Evolutionary conservation across 2,888 invertebrate species (phyloP).

Genomic region (Philonicus albiceps): DNA sequence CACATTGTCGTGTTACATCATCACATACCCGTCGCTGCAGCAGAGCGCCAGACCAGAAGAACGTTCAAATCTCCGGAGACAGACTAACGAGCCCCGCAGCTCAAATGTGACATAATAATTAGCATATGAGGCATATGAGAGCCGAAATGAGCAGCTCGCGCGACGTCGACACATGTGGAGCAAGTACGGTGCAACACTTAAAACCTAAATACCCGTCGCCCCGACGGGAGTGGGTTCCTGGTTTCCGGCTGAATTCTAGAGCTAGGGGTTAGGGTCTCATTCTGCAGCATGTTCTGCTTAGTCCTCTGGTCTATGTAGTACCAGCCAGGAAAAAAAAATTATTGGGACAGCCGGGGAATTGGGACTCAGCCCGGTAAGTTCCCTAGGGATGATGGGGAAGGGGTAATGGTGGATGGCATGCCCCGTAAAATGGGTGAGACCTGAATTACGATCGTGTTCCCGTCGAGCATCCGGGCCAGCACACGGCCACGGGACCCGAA

Average conservation of each 20-base stretch:
- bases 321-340: not conserved
- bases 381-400: not conserved
- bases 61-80: not conserved
- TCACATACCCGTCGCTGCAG: not conserved
- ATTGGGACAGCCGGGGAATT: not conserved
- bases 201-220: not conserved
- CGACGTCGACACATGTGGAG: not conserved
- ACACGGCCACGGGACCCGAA: not conserved
- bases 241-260: not conserved
- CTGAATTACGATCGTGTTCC: not conserved
- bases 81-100: not conserved
- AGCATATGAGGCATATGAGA: not conserved
- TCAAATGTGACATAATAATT: constrained; percentile 11
- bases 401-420: not conserved
- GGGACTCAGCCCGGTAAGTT: not conserved
- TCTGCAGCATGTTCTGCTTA: not conserved
- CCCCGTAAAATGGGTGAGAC: not conserved
- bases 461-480: not conserved
- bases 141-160: not conserved
- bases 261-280: not conserved
- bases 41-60: not conserved
- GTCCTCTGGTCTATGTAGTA: not conserved
- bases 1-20: not conserved
- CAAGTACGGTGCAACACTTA: not conserved
- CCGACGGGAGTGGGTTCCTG: not conserved